phyloP scores from a whole-genome alignment of 2,797 vertebrate genomes.

The Echiichthys vipera region DNA sequence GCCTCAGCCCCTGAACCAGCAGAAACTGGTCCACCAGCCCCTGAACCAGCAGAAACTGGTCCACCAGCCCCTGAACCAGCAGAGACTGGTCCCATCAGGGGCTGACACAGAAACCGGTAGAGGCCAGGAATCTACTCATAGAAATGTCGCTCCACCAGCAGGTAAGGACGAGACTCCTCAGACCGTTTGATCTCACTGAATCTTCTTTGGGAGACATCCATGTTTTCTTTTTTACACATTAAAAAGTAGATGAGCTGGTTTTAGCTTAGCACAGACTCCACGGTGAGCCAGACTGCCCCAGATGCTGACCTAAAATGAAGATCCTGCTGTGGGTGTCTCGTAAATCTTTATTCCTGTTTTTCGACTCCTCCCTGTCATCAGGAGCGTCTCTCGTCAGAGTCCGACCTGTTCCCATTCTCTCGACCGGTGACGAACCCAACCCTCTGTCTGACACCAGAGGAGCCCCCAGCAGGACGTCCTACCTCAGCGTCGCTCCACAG shows the following conservation, averaged over 20 bases:
- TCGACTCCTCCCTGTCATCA: background rate
- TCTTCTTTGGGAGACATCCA: too few relatives aligned
- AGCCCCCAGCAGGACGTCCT: background rate
- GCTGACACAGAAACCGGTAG: background rate
- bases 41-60: background rate
- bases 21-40: background rate
- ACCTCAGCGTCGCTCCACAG: background rate
- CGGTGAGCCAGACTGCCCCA: too few relatives aligned
- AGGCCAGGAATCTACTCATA: background rate
- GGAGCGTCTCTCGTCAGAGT: constrained; percentile 19
- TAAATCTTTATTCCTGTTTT: background rate
- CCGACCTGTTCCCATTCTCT: background rate
- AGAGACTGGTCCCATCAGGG: background rate
- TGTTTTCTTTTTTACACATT: too few relatives aligned
- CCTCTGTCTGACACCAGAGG: background rate
- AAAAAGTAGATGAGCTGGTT: too few relatives aligned
- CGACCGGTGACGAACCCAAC: background rate
- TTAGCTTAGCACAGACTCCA: too few relatives aligned
- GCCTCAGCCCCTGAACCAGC: background rate
- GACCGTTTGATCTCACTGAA: too few relatives aligned
- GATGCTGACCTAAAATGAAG: background rate
- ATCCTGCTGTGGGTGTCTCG: background rate
- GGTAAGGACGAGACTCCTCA: constrained; percentile 15
- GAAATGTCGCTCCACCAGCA: background rate
- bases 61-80: too few relatives aligned